Percentiles rank a stretch among this genome's conserved stretches.
Evolutionary conservation across 2,113 vertebrate species (phyloP).

Genomic region (Prunella fulvescens): DNA sequence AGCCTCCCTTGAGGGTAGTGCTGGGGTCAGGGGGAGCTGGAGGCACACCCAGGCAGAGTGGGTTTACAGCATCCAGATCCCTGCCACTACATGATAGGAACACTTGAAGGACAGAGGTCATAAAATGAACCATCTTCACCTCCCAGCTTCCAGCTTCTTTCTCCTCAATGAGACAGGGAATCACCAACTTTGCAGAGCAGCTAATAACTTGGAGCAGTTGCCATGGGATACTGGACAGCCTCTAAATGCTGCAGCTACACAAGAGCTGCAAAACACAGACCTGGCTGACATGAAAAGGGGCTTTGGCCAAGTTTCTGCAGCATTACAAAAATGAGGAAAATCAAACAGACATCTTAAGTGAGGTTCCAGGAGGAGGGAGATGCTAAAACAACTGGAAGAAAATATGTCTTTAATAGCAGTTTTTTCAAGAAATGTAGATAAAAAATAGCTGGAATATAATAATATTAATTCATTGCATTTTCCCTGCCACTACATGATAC

Average conservation of each 20-base stretch:
- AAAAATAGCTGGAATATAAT: neutral
- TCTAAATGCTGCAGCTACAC: neutral
- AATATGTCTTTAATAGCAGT: neutral
- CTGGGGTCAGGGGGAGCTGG: neutral
- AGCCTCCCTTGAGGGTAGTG: rapidly evolving
- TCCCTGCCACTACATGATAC: neutral
- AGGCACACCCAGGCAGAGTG: neutral
- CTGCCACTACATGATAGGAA: too few species aligned
- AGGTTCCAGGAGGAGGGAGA: neutral
- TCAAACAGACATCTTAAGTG: neutral
- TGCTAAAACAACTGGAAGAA: neutral
- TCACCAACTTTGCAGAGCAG: neutral
- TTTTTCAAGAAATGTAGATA: neutral
- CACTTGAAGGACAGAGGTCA: neutral
- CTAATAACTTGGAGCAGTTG: neutral
- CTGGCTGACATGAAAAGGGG: neutral
- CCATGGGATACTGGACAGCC: neutral
- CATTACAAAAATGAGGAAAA: neutral
- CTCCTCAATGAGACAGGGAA: neutral
- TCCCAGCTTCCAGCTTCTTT: neutral
- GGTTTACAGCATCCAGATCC: neutral
- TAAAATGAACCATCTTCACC: neutral
- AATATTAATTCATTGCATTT: neutral
- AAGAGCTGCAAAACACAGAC: neutral
- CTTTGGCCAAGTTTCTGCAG: neutral